These are phyloP conservation scores for Falco peregrinus DNA, from an alignment of 2,797 vertebrate genomes.

Conservation along the genomic window DNA sequence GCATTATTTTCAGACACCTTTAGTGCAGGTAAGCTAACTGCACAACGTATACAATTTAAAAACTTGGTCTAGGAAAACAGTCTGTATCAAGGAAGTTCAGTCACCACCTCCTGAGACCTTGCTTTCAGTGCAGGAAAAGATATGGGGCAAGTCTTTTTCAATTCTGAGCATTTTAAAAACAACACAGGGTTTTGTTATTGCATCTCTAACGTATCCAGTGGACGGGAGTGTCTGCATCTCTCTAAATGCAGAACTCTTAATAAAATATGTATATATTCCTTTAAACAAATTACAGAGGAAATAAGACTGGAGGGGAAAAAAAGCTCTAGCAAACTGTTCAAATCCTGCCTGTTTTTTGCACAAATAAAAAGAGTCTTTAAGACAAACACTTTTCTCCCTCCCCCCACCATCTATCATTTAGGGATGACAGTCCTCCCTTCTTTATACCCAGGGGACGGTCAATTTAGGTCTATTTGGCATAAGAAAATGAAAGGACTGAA, in stretches of 20 bases:
- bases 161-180: background rate
- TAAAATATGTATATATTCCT: background rate
- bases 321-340: background rate
- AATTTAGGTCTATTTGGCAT: slow-evolving; percentile 28
- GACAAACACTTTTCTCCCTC: background rate
- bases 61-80: background rate
- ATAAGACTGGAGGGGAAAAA: background rate
- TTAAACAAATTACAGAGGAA: background rate
- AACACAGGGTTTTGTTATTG: background rate
- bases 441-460: slow-evolving; percentile 31
- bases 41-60: background rate
- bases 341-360: background rate
- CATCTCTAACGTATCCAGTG: background rate
- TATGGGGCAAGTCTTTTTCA: background rate
- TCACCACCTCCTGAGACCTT: background rate
- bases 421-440: slow-evolving; percentile 8
- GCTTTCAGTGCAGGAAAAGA: background rate
- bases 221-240: background rate
- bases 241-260: background rate
- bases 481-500: slow-evolving; percentile 57
- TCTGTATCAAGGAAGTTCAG: background rate
- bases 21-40: background rate
- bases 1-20: background rate
- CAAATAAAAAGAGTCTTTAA: background rate
- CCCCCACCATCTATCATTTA: background rate